Evolutionary conservation across 2,113 vertebrate species (phyloP).

Genomic region (rat (Rattus norvegicus)): GRCr8 NC_086021.1:166422001-166422500

Average conservation of each 20-base stretch:
- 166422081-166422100: background rate
- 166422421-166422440: background rate
- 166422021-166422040: slow-evolving; percentile 9
- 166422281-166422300: background rate
- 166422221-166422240: no score
- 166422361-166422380: background rate
- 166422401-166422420: background rate
- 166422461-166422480: background rate
- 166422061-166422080: background rate
- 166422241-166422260: background rate
- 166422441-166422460: background rate
- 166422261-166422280: background rate
- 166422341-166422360: background rate
- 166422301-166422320: background rate
- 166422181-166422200: background rate
- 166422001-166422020: background rate
- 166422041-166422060: background rate
- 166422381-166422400: background rate
- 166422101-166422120: background rate
- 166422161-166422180: background rate
- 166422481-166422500: background rate
- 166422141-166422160: background rate
- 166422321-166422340: background rate
- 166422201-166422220: background rate
- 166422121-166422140: background rate